Evolutionary conservation across 1,140 invertebrate genomes (phyloP), one percentile per base, ranked within the genome.

Genomic region (Drosophila repleta): DNA sequence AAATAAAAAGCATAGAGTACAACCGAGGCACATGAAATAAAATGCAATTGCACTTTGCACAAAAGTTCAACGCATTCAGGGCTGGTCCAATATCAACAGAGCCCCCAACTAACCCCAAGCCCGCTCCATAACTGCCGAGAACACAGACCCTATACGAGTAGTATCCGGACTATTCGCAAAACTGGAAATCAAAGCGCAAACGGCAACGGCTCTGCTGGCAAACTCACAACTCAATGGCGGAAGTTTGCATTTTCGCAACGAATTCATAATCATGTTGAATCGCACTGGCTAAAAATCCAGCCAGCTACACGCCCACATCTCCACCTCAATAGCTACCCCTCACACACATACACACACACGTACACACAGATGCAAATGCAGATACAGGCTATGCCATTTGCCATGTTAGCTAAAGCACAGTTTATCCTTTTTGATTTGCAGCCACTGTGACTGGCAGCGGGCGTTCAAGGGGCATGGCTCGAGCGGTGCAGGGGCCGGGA

Each of bases 401-500:
- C 56, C 55, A 76, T 88, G 78, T 77, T 75, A 76, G 83, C 72
- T 83, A 79, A 87, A 79, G 82, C 83, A 74, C 79, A 83, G 79
- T 88, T 88, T 88, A 88, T 88, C 83, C 84, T 79, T 89, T 88
- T 88, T 89, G 79, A 89, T 88, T 88, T 88, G 83, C 79, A 79
- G 65, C 58, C 67, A 58, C 41, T 74, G 63, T 26, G 64, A 52
- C 48, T 73, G 55, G 58, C 63, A 51, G 62, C 53, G 48, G 53
- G 52, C 20, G 57, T 13, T 11, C 32, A 20, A 4, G n/a, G 13
- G 3, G 13, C 13, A n/a, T 15, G 13, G n/a, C 13, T 7, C 11
- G 21, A 26, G 26, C 26, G 26, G 26, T 29, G 26, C 4, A 29
- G 4, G 46, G 6, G 13, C 24, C n/a, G 7, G n/a, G 21, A 15